A percentile compares a stretch with the other conserved stretches of the same genome.
Evolutionary conservation across 2,888 invertebrate species (phyloP).

Genomic region (Drosophila anomalata): DNA sequence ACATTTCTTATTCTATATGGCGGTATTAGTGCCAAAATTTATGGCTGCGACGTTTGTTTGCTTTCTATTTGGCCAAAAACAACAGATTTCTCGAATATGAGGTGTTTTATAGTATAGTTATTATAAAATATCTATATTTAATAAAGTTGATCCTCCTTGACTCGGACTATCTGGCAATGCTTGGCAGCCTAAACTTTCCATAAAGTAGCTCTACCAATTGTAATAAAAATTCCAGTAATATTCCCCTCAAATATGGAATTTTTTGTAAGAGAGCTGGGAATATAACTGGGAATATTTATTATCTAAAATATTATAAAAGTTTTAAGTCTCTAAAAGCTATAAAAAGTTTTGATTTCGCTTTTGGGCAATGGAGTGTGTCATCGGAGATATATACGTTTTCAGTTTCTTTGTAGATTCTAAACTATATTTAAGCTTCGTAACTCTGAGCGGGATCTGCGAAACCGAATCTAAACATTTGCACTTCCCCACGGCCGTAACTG

Average conservation of each 20-base stretch:
- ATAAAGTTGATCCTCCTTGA: neutral
- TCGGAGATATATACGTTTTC: neutral
- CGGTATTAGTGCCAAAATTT: conserved; percentile 64
- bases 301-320: no score
- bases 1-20: conserved; percentile 39
- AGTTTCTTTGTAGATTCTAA: conserved; percentile 12
- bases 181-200: no score
- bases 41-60: conserved; percentile 30
- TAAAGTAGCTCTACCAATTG: neutral
- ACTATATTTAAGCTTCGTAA: neutral
- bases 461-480: conserved; percentile 22
- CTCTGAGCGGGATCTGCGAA: conserved; percentile 5
- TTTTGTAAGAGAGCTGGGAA: neutral
- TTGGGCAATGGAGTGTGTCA: no score
- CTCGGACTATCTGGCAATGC: no score
- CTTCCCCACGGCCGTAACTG: conserved; percentile 53
- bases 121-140: neutral
- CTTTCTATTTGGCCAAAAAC: conserved; percentile 45
- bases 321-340: no score
- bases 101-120: conserved; percentile 6
- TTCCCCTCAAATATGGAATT: no score
- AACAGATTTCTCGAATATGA: conserved; percentile 23
- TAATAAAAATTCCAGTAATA: neutral
- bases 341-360: neutral
- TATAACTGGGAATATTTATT: neutral